Base-by-base conservation (phyloP, 2,888 invertebrate genomes). In the Drosophila kanekoi region DNA sequence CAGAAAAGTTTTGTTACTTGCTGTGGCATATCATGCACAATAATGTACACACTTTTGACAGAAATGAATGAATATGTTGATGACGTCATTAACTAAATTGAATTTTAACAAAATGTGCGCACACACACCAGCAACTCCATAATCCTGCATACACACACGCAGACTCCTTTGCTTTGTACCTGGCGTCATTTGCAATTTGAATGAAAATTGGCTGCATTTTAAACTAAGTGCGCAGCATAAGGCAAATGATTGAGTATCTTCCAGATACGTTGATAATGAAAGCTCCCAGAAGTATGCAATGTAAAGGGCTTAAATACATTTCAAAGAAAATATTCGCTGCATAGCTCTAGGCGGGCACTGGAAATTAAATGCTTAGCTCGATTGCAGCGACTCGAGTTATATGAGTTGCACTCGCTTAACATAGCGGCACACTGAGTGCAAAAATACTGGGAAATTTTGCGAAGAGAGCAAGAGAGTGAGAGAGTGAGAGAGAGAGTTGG, bases 81-180 rank as follows among this genome's bases (percentile, higher is more conserved):
- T 81, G 77, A 77, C 67, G 73, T 76, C 86, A 87, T 85, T 85
- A 75, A 53, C 63, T 43, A 77, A 85, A 87, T 84, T 81, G 78
- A 79, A 80, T 81, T 79, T 73, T 66, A 56, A 72, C 51, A 53
- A 54, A 76, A 59, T 37, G n/a, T 20, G 60, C 58, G 20, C 61
- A 18, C 52, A 51, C 40, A 59, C 18, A 43, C 20, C 8, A 23
- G 8, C 23, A 8, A 6, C 23, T 23, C 23, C 0, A 23, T 1
- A 23, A 5, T 23, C 23, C 4, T 6, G n/a, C 43, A 45, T 13
- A 37, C 11, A 28, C 6, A 44, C 35, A 18, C 48, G 53, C 47
- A 53, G 54, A 62, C 48, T 54, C 48, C 28, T 8, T 28, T 28
- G 28, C 28, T 8, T 8, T 28, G 28, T 8, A 6, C 6, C 28